phyloP scores from a whole-genome alignment of 2,797 vertebrate species.

The Aulostomus chinensis region DNA sequence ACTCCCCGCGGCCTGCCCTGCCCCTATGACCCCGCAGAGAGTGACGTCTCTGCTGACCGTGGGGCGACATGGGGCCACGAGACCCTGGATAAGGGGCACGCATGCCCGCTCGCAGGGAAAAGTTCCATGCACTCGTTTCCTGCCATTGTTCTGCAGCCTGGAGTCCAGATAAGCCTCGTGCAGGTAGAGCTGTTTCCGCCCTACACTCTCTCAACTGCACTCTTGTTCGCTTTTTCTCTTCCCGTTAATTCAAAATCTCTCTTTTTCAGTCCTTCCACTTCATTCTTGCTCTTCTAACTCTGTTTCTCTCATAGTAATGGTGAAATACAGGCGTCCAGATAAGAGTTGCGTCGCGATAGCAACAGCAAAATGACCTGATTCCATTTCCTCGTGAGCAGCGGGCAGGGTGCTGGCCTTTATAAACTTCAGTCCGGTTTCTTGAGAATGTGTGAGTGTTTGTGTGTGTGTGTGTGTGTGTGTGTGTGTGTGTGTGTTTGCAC shows the following conservation, averaged over 20 bases:
- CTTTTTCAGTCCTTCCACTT: constrained; percentile 7
- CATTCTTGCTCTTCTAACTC: constrained; percentile 9
- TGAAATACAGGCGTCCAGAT: constrained; percentile 74
- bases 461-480: too few species aligned
- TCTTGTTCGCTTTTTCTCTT: too few species aligned
- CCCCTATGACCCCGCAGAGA: constrained; percentile 36
- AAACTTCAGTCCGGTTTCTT: too few species aligned
- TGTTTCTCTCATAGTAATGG: constrained; percentile 42
- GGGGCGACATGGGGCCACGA: constrained; percentile 71
- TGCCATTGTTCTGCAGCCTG: constrained; percentile 82
- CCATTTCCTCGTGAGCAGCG: constrained; percentile 31
- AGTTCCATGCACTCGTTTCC: constrained; percentile 83
- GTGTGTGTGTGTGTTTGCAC: too few species aligned
- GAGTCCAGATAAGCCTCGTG: constrained; percentile 80
- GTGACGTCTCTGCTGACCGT: constrained; percentile 74
- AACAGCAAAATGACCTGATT: constrained; percentile 64
- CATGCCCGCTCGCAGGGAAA: constrained; percentile 74
- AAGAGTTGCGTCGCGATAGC: constrained; percentile 65
- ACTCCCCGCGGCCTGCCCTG: constrained; percentile 7
- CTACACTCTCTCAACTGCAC: constrained; percentile 35
- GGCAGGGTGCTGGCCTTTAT: constrained; percentile 18
- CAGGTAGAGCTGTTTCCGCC: constrained; percentile 78
- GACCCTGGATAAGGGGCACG: constrained; percentile 77
- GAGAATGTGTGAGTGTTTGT: too few species aligned
- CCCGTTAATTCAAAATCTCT: constrained; percentile 36